Evolutionary conservation across 1,140 invertebrate genomes (phyloP).

Genomic region (Hypsibius dujardini): DNA sequence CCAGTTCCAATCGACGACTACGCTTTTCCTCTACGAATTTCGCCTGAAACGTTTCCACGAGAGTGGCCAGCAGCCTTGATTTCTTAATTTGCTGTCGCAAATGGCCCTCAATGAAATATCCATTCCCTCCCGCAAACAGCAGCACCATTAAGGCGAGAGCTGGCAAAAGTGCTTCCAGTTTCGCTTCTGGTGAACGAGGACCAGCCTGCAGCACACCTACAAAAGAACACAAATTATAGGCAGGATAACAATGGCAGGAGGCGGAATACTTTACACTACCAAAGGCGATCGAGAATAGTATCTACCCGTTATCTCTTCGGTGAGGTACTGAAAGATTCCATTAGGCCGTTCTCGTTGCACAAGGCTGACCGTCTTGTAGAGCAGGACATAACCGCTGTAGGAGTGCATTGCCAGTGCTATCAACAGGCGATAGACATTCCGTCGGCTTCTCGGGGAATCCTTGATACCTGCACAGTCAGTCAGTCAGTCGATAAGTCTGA

Average conservation of each 20-base stretch:
- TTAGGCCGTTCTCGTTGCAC: neutral
- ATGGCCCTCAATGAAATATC: conserved; percentile 4
- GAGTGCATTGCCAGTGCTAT: neutral
- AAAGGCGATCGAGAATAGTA: no score
- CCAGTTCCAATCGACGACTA: neutral
- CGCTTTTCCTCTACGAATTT: neutral
- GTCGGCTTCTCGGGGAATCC: no score
- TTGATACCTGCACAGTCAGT: no score
- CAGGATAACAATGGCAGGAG: no score
- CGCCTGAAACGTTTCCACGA: neutral
- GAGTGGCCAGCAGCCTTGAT: neutral
- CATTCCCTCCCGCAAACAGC: neutral
- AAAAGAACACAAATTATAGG: no score
- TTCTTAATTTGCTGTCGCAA: neutral
- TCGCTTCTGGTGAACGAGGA: neutral
- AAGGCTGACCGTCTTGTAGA: neutral
- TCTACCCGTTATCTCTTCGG: no score
- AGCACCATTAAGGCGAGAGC: neutral
- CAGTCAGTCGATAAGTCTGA: no score
- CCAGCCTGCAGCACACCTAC: no score
- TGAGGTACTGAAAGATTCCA: neutral
- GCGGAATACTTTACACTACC: no score
- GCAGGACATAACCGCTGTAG: neutral
- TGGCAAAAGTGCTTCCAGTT: neutral
- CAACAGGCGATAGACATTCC: neutral